Evolutionary conservation across 2,797 vertebrate genomes (phyloP).

Genomic region (Numenius phaeopus): DNA sequence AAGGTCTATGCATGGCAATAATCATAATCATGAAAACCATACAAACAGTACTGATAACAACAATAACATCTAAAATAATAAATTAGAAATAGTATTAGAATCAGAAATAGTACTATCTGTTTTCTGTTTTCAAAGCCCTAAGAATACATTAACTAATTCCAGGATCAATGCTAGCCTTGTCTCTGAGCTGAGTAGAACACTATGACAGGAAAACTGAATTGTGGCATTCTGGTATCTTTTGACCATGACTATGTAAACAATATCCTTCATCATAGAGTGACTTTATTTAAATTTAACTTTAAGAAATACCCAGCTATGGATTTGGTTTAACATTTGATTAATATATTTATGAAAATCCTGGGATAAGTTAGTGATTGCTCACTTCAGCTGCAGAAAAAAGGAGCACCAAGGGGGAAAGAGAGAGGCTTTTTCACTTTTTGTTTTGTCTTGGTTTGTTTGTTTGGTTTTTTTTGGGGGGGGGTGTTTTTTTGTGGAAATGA

Average conservation of each 20-base stretch:
- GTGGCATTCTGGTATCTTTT: not conserved
- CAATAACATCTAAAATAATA: not conserved
- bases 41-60: not conserved
- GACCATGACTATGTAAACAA: not conserved
- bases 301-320: not conserved
- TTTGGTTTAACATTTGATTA: not conserved
- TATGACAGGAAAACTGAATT: not conserved
- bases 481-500: not conserved
- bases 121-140: not conserved
- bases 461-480: no score
- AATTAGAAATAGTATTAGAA: not conserved
- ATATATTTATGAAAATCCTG: not conserved
- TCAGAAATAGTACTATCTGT: not conserved
- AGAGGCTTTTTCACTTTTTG: not conserved
- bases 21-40: not conserved
- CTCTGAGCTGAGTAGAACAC: not conserved
- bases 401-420: accelerated
- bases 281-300: not conserved
- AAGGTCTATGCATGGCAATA: not conserved
- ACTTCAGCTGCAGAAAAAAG: not conserved
- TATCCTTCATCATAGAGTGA: not conserved
- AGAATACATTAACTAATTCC: not conserved
- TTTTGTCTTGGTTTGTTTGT: no score
- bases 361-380: not conserved
- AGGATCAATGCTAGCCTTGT: not conserved